Evolutionary conservation across 1,140 invertebrate genomes (phyloP), one percentile per base, ranked within the genome.

Genomic region (Caenorhabditis inopinata): DNA sequence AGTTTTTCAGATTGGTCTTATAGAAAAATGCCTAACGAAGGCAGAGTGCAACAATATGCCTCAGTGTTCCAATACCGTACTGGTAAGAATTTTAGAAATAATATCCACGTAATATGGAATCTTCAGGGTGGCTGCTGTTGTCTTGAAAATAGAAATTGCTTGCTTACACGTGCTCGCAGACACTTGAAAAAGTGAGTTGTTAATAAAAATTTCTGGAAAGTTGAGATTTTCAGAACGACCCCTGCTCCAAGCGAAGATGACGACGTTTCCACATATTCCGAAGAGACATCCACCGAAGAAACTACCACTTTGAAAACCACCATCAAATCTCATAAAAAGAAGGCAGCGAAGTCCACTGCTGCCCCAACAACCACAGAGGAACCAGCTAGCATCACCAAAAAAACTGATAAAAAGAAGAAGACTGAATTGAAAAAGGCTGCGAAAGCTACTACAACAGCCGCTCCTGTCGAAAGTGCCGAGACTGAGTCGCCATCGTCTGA

Each of bases 401-500:
- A 76, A 25, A 16, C 27, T 35, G 75, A 76, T n/a, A n/a, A n/a
- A 12, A 76, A 47, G 32, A 68, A 68, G 32, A 68, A 68, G 25
- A 12, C 32, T 38, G 58, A 68, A 18, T 38, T 32, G 32, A 68
- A 68, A 68, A 68, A 68, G 32, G 58, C 58, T 68, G 58, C 12
- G n/a, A 68, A 68, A 42, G 12, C 58, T 9, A 53, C 49, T 14
- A 68, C 58, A 38, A 68, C 58, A 68, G 58, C 58, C 58, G 58
- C 58, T 68, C 25, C 58, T 68, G 58, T 32, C 2, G 51, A 68
- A 21, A 68, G 58, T 38, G 58, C 58, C 32, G 58, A 68, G 58
- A 68, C 58, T 42, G 58, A 68, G 38, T 4, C 58, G 29, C 58
- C 58, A 68, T 68, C 58, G 58, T 68, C 58, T 68, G 58, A 68